Evolutionary conservation across 2,888 invertebrate species (phyloP), one percentile per base, ranked within the genome.

Genomic region (Ophion obscuratus): DNA sequence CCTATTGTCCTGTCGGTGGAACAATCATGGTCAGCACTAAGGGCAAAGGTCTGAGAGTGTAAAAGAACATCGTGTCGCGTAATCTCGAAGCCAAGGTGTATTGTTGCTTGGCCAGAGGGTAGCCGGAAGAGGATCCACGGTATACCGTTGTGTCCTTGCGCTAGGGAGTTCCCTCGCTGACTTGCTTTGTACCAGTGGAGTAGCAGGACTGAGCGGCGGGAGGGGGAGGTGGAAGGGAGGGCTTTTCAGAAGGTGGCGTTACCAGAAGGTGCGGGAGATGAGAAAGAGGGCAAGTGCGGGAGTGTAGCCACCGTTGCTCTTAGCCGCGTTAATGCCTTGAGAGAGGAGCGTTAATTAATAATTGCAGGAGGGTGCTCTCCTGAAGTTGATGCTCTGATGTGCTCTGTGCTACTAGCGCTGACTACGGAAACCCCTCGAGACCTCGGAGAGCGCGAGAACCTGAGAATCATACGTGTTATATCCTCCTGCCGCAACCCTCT

Each of bases 271-370:
- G 44, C 36, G 44, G 83, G 70, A 84, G 83, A 80, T 80, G 87
- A 87, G 86, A 77, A 87, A 87, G 88, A 82, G 88, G 87, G 87
- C 85, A 84, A 88, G 84, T 77, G 87, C 57, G 70, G 80, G 84
- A 82, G 87, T 79, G 74, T 53, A 81, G 83, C 83, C 73, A 57
- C 59, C 78, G 83, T 87, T 86, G 80, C 87, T 87, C 87, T 88
- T 84, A 84, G 93, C 92, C 92, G 92, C 92, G 93, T 92, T 94
- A 93, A 94, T 93, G 92, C 93, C 91, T 92, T 92, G 91, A 92
- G 91, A 92, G 93, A 92, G 92, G 92, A 92, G 93, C 92, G 93
- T 94, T 94, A 94, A 94, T 94, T 94, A 94, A 93, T 94, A 94
- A 94, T 94, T 93, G 94, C 93, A 92, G 88, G 90, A 91, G 92